These are phyloP conservation scores for Chloroclystis v-ata DNA, from an alignment of 2,888 invertebrate species.

Conservation along the genomic window DNA sequence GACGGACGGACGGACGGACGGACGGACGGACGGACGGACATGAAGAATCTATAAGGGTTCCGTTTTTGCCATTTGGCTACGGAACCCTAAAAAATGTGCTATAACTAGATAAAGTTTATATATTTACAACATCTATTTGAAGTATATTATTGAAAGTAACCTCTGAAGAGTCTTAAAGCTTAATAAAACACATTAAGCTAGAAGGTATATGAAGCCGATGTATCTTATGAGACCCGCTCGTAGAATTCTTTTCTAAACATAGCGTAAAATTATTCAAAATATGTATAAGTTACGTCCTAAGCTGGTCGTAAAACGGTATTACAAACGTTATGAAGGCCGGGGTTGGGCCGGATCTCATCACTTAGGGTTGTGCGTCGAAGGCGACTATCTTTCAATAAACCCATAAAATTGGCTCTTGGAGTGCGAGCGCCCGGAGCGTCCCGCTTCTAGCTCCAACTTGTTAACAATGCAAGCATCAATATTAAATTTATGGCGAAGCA, in stretches of 20 bases:
- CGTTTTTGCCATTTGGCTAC: too few species aligned
- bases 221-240: constrained; percentile 49
- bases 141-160: too few species aligned
- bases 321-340: constrained; percentile 70
- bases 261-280: constrained; percentile 72
- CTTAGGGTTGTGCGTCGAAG: constrained; percentile 62
- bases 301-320: constrained; percentile 72
- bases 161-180: too few species aligned
- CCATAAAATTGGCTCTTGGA: constrained; percentile 61
- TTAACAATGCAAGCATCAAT: constrained; percentile 62
- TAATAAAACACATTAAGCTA: too few species aligned
- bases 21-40: too few species aligned
- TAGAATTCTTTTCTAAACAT: constrained; percentile 64
- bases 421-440: constrained; percentile 38
- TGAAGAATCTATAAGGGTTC: too few species aligned
- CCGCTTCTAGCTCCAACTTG: constrained; percentile 38
- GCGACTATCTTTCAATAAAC: constrained; percentile 67
- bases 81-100: too few species aligned
- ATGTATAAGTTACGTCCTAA: constrained; percentile 72
- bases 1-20: too few species aligned
- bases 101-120: too few species aligned
- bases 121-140: too few species aligned
- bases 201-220: constrained; percentile 27
- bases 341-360: constrained; percentile 70
- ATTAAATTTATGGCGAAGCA: constrained; percentile 60